Conservation (phyloP, 2,113 vertebrate genomes). For the Ammodytes marinus region DNA sequence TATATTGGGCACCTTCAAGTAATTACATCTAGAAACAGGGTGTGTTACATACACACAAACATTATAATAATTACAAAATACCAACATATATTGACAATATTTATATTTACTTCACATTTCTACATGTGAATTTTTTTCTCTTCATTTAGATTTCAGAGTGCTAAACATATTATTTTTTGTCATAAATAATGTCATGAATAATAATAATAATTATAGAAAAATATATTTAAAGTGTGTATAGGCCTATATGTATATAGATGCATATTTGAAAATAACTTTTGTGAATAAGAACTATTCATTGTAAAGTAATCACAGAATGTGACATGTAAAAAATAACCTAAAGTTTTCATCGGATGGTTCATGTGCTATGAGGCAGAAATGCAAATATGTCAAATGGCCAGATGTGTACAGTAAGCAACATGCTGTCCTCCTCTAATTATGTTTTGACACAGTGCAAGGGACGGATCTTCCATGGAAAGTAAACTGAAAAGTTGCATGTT, state of each 20-base stretch:
- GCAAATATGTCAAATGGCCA: neutral
- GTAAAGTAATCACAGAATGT: constrained; percentile 15
- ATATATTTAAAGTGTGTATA: no score
- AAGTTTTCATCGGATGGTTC: neutral
- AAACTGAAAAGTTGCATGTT: neutral
- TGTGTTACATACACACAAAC: no score
- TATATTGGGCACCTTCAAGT: neutral
- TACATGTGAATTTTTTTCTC: constrained; percentile 13
- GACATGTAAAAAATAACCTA: constrained; percentile 21
- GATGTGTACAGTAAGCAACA: neutral
- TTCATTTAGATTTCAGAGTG: constrained; percentile 18
- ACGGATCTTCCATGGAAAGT: neutral
- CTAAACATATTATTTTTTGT: no score
- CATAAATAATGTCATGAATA: no score
- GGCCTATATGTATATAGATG: constrained; percentile 19
- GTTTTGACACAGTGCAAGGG: neutral
- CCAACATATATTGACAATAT: neutral
- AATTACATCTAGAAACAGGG: neutral
- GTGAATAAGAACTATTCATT: constrained; percentile 32
- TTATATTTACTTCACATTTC: constrained; percentile 21
- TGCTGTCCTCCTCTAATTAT: neutral
- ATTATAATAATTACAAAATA: neutral
- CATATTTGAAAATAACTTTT: constrained; percentile 14
- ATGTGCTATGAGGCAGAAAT: neutral
- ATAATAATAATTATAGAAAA: no score